Conservation (phyloP, 2,888 invertebrate species). For the Tortrix viridana region DNA sequence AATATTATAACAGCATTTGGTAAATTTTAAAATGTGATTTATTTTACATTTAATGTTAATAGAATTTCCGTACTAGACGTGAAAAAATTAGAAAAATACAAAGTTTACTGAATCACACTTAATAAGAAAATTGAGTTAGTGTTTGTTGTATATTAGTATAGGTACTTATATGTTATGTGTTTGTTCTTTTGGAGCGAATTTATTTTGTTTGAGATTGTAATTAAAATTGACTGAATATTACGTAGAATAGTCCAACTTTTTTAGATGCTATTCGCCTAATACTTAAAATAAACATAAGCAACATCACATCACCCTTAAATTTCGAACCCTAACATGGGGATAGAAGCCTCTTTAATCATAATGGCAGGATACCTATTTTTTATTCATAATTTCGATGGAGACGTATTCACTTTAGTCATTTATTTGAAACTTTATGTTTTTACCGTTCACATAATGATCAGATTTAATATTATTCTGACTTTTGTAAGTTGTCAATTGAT, state of each 20-base stretch:
- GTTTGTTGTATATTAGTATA: constrained; percentile 15
- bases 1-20: constrained; percentile 42
- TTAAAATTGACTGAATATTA: constrained; percentile 43
- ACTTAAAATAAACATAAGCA: constrained; percentile 14
- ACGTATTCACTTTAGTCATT: too few species aligned
- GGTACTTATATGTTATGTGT: constrained; percentile 25
- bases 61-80: constrained; percentile 38
- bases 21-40: constrained; percentile 52
- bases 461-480: too few species aligned
- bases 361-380: too few species aligned
- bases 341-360: too few species aligned
- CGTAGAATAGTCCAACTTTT: constrained; percentile 37
- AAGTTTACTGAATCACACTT: neutral
- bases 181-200: constrained; percentile 32
- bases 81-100: constrained; percentile 39
- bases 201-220: constrained; percentile 29
- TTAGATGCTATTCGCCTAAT: constrained; percentile 31
- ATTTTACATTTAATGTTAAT: constrained; percentile 44
- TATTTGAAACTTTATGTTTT: too few species aligned
- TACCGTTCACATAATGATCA: too few species aligned
- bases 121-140: neutral
- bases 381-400: too few species aligned
- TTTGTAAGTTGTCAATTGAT: too few species aligned
- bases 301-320: neutral
- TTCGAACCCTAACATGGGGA: too few species aligned